phyloP scores from a whole-genome alignment of 2,888 invertebrate species.

The Netelia melanura region DNA sequence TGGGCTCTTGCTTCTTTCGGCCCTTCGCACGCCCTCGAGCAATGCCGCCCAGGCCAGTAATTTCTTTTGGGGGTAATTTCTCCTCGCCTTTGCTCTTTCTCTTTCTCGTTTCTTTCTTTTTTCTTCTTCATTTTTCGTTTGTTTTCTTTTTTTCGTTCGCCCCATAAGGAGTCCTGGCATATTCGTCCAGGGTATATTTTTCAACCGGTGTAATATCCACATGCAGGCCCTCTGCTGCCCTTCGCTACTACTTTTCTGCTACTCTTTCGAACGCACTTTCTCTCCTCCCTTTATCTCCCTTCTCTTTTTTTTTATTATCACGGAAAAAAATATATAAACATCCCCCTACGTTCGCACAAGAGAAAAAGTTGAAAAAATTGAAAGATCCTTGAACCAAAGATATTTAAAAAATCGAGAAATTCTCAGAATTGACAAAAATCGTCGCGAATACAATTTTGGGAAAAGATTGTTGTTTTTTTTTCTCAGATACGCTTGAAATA shows the following conservation, averaged over 20 bases:
- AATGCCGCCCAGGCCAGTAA: conserved; percentile 75
- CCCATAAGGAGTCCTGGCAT: conserved; percentile 24
- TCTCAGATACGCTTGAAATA: not conserved
- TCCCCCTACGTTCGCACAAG: not conserved
- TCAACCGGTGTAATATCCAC: conserved; percentile 48
- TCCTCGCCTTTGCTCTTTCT: conserved; percentile 62
- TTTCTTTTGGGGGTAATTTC: conserved; percentile 76
- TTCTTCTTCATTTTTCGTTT: conserved; percentile 50
- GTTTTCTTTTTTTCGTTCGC: conserved; percentile 44
- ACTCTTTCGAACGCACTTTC: conserved; percentile 9
- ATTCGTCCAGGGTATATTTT: conserved; percentile 44
- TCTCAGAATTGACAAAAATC: too few relatives aligned
- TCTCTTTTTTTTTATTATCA: not conserved
- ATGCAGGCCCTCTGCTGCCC: conserved; percentile 16
- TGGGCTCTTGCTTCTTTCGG: conserved; percentile 44
- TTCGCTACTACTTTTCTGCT: conserved; percentile 38
- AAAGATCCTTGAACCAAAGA: too few relatives aligned
- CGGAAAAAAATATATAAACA: not conserved
- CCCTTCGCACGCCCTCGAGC: conserved; percentile 73
- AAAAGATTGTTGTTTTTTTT: too few relatives aligned
- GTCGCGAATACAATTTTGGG: too few relatives aligned
- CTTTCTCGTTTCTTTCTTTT: conserved; percentile 53
- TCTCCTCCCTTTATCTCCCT: conserved; percentile 19
- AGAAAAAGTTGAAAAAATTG: not conserved
- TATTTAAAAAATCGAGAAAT: too few relatives aligned